Evolutionary conservation across 2,113 vertebrate genomes (phyloP).

Genomic region (Synodontis membranacea): DNA sequence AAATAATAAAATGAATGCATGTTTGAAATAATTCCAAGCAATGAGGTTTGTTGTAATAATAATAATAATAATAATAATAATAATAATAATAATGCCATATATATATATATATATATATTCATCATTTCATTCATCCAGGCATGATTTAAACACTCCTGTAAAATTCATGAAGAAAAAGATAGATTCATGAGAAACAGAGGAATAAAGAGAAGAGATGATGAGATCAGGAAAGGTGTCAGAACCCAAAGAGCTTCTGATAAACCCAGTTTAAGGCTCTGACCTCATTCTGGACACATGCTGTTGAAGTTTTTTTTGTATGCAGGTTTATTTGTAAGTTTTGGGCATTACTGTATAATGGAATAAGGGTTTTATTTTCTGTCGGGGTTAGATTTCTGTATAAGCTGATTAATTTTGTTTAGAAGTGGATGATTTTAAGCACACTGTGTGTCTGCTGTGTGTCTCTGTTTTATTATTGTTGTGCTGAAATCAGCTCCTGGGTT

Average conservation of each 20-base stretch:
- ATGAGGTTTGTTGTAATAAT: neutral
- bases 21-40: neutral
- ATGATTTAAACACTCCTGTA: neutral
- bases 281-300: no score
- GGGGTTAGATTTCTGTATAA: no score
- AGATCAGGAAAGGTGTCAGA: neutral
- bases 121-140: neutral
- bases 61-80: no score
- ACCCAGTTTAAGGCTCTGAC: neutral
- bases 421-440: no score
- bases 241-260: neutral
- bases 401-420: no score
- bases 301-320: no score
- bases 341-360: no score
- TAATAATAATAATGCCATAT: no score
- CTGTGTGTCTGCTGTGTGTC: no score
- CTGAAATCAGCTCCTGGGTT: neutral
- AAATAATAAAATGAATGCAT: neutral
- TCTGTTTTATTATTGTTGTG: no score
- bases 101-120: neutral
- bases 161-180: neutral
- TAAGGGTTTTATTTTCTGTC: no score
- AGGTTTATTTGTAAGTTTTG: no score
- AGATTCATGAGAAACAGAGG: neutral
- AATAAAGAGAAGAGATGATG: neutral